Percentiles rank a stretch among this genome's conserved stretches.
Evolutionary conservation across 2,888 invertebrate genomes (phyloP).

Genomic region (Leptura quadrifasciata): DNA sequence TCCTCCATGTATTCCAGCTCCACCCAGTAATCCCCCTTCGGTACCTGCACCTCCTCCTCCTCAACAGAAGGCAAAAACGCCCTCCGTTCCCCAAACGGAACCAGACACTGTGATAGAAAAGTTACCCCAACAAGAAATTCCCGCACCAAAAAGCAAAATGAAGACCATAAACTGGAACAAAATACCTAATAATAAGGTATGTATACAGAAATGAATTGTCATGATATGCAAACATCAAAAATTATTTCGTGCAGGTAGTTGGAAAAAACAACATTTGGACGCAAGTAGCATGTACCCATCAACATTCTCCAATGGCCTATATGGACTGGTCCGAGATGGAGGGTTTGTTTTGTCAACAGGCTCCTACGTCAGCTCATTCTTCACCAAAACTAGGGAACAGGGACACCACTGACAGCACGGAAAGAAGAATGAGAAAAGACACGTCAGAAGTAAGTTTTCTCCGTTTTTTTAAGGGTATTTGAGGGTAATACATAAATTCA

Average conservation of each 20-base stretch:
- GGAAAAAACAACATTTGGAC: conserved; percentile 96
- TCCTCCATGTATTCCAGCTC: conserved; percentile 59
- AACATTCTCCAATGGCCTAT: conserved; percentile 87
- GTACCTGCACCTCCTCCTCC: conserved; percentile 73
- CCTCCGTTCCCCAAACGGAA: conserved; percentile 62
- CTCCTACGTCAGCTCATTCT: conserved; percentile 76
- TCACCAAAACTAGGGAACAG: conserved; percentile 76
- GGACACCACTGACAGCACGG: conserved; percentile 71
- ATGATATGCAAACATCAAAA: too few species aligned
- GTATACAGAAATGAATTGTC: conserved; percentile 9
- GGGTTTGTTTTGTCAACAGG: conserved; percentile 94
- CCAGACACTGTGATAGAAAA: conserved; percentile 74
- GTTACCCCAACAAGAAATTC: conserved; percentile 93
- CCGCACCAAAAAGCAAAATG: conserved; percentile 96
- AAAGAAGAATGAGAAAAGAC: conserved; percentile 85
- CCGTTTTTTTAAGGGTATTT: neutral
- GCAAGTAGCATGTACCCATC: conserved; percentile 88
- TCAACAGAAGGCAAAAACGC: conserved; percentile 51
- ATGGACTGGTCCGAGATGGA: conserved; percentile 97
- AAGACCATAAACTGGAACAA: conserved; percentile 99
- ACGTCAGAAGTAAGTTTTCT: conserved; percentile 81
- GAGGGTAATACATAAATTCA: conserved; percentile 23
- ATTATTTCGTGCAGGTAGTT: conserved; percentile 78
- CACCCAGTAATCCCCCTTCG: conserved; percentile 72
- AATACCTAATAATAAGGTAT: conserved; percentile 91